phyloP scores from a whole-genome alignment of 23 tunicate genomes.

The Ciona savignyi region DNA sequence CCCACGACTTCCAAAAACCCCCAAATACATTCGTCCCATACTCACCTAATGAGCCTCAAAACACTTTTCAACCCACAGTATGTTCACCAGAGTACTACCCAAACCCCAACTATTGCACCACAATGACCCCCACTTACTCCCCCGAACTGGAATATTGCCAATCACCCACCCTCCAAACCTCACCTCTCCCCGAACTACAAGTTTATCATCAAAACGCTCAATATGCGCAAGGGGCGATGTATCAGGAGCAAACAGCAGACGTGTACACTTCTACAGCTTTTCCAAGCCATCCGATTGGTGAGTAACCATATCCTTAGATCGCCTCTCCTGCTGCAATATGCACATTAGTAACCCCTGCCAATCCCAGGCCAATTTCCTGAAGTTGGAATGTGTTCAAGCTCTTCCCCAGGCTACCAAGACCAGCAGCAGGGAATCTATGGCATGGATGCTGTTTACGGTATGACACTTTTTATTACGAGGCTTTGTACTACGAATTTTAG shows the following conservation, averaged over 20 bases:
- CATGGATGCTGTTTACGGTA: not conserved
- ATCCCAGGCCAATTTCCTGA: not conserved
- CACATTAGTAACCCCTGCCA: not conserved
- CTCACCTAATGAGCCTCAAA: not conserved
- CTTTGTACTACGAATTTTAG: not conserved
- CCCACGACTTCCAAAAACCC: no score
- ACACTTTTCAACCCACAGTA: not conserved
- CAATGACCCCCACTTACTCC: conserved; percentile 6
- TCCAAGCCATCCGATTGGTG: not conserved
- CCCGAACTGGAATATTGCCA: conserved; percentile 3
- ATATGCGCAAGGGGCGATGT: not conserved
- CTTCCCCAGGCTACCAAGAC: not conserved
- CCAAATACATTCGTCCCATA: no score
- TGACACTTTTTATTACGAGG: not conserved
- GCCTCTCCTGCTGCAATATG: not conserved
- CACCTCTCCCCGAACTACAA: not conserved
- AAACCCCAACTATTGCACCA: not conserved
- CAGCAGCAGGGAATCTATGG: not conserved
- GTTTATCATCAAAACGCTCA: not conserved
- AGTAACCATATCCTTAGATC: not conserved
- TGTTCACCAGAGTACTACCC: conserved; percentile 4
- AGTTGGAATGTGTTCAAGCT: not conserved
- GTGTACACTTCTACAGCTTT: not conserved
- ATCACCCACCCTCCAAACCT: not conserved
- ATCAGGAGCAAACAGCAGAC: not conserved